Evolutionary conservation across 2,113 vertebrate species (phyloP), one percentile per base, ranked within the genome.

Genomic region (Tricholaema leucomelas): DNA sequence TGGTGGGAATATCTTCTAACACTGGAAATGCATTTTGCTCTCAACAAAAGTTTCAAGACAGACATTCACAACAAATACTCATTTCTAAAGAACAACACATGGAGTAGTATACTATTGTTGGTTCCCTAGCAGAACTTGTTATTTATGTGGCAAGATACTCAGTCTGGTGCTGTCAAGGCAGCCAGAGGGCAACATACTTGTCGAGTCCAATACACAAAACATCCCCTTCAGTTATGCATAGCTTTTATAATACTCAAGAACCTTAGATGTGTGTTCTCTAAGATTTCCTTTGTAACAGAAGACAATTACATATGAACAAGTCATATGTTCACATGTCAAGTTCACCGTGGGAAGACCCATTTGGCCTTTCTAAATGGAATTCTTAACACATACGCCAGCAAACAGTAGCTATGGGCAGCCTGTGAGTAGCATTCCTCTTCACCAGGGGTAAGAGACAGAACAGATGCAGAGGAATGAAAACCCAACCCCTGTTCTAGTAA

Each of bases 311-410:
- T 2, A 12, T 12, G 4, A 82, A n/a, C 10, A 58, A 70, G 21
- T 50, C 6, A 0, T 4, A 6, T 4, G 7, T 18, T 81, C 16
- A 35, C 8, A 1, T 0, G 16, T 17, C 25, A 84, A 33, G 24
- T 35, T 81, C 13, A 6, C 28, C 27, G 6, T 8, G 8, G 11
- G 56, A 80, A 61, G 27, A 54, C 38, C 25, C 52, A 5, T 30
- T 76, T 24, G 58, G 12, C 54, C 24, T 52, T 67, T 40, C 25
- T 27, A 56, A 58, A 61, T 12, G 11, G 54, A 33, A 78, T 64
- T 87, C 66, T 56, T 44, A 19, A 69, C 12, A 5, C 0, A 3
- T 54, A 58, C 20, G 28, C 36, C 60, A 66, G 33, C 67, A 71
- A 48, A 8, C n/a, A 64, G 73, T 1, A 63, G 56, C 73, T 33